A percentile compares a stretch with the other conserved stretches of the same genome.
phyloP scores from a whole-genome alignment of 2,888 invertebrate species.

The Athalia rosae region DNA sequence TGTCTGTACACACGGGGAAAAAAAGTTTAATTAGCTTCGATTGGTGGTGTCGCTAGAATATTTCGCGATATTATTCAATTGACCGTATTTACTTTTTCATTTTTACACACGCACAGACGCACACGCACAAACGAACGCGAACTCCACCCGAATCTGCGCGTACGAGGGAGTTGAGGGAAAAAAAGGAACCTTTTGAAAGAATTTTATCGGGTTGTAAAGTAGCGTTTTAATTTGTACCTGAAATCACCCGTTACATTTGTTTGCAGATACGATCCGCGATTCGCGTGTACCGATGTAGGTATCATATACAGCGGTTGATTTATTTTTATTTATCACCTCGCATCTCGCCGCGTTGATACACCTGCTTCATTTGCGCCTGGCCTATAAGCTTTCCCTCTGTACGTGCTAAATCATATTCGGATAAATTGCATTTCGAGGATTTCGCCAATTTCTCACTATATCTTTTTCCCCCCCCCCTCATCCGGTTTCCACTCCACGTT shows the following conservation, averaged over 20 bases:
- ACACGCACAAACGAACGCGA: too few species aligned
- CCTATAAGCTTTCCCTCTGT: slow-evolving; percentile 52
- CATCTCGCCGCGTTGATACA: slow-evolving; percentile 50
- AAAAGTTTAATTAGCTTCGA: too few species aligned
- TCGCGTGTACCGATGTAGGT: slow-evolving; percentile 64
- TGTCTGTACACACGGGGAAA: slow-evolving; percentile 11
- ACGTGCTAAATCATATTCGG: slow-evolving; percentile 65
- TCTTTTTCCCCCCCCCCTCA: too few species aligned
- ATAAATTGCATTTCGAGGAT: slow-evolving; percentile 66
- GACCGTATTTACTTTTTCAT: neutral
- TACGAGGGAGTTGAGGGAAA: too few species aligned
- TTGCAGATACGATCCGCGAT: slow-evolving; percentile 47
- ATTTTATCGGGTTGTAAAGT: neutral
- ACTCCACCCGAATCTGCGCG: too few species aligned
- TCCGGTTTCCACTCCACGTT: too few species aligned
- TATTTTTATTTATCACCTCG: slow-evolving; percentile 67
- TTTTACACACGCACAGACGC: neutral
- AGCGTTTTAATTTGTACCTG: neutral
- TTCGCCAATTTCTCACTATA: slow-evolving; percentile 50
- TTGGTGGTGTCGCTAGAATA: too few species aligned
- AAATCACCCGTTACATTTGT: slow-evolving; percentile 31
- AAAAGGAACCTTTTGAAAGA: too few species aligned
- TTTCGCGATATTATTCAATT: too few species aligned
- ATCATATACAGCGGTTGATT: slow-evolving; percentile 67
- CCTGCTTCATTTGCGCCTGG: slow-evolving; percentile 47